phyloP scores from a whole-genome alignment of 2,797 vertebrate species.

The Buphagus erythrorhynchus region DNA sequence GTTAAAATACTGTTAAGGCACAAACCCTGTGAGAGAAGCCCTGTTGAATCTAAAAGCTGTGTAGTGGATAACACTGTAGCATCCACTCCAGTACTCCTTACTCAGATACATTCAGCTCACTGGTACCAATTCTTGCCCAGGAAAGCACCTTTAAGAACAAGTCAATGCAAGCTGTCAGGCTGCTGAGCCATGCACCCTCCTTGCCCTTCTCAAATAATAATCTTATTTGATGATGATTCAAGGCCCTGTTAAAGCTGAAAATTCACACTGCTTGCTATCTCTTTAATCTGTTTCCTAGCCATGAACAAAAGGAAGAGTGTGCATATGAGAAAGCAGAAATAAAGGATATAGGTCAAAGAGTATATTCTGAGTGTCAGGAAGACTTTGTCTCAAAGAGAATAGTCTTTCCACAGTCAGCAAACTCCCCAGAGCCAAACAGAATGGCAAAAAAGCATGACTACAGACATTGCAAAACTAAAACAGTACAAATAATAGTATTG shows the following conservation, averaged over 20 bases:
- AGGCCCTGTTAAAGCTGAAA: neutral
- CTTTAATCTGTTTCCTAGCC: constrained; percentile 18
- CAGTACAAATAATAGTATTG: neutral
- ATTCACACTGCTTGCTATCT: neutral
- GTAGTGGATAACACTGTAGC: rapidly evolving
- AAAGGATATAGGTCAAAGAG: constrained; percentile 26
- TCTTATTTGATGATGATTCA: constrained; percentile 12
- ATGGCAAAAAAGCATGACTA: neutral
- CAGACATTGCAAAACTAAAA: neutral
- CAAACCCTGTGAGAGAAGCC: neutral
- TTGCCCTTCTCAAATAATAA: constrained; percentile 6
- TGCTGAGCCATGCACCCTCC: neutral
- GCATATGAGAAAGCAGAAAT: constrained; percentile 23
- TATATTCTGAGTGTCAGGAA: constrained; percentile 22
- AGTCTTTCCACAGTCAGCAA: constrained; percentile 32
- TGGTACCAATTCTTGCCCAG: neutral
- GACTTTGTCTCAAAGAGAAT: constrained; percentile 30
- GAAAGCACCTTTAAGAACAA: neutral
- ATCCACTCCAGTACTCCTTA: neutral
- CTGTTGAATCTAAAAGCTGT: neutral
- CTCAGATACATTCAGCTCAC: neutral
- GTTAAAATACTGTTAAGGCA: neutral
- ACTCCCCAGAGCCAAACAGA: neutral
- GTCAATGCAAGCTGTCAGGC: neutral
- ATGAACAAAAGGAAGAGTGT: constrained; percentile 21